phyloP scores from a whole-genome alignment of 1,140 invertebrate genomes.

The Diabrotica undecimpunctata region DNA sequence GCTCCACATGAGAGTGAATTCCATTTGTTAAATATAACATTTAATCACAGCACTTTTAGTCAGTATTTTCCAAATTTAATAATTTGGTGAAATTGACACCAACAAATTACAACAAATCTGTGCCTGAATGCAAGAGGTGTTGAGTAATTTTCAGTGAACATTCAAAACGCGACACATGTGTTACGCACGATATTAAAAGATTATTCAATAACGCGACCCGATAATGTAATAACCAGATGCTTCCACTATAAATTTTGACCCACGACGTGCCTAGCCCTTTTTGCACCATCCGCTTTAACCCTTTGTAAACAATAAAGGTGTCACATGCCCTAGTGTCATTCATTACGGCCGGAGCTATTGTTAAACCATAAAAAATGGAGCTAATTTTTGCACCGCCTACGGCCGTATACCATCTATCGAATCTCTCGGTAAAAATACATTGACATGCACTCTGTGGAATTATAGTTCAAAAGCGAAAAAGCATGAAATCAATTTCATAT shows the following conservation, averaged over 20 bases:
- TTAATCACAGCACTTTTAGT: too few relatives aligned
- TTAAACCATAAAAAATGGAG: not conserved
- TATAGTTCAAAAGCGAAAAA: not conserved
- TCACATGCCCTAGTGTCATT: not conserved
- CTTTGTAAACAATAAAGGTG: not conserved
- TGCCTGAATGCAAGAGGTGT: not conserved
- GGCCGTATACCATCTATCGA: not conserved
- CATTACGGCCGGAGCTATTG: not conserved
- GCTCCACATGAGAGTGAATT: too few relatives aligned
- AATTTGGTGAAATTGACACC: not conserved
- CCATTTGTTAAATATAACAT: too few relatives aligned
- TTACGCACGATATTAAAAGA: not conserved
- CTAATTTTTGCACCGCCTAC: not conserved
- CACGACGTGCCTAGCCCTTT: not conserved
- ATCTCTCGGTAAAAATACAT: not conserved
- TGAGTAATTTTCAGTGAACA: not conserved
- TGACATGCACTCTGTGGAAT: not conserved
- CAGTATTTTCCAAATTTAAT: too few relatives aligned
- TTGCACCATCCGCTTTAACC: not conserved
- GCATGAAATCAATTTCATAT: not conserved
- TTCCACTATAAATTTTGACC: conserved; percentile 2
- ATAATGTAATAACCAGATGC: conserved; percentile 2
- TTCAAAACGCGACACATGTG: not conserved
- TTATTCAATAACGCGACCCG: not conserved
- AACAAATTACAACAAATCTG: not conserved